phyloP scores from a whole-genome alignment of 2,797 vertebrate genomes.

The Rousettus madagascariensis region DNA sequence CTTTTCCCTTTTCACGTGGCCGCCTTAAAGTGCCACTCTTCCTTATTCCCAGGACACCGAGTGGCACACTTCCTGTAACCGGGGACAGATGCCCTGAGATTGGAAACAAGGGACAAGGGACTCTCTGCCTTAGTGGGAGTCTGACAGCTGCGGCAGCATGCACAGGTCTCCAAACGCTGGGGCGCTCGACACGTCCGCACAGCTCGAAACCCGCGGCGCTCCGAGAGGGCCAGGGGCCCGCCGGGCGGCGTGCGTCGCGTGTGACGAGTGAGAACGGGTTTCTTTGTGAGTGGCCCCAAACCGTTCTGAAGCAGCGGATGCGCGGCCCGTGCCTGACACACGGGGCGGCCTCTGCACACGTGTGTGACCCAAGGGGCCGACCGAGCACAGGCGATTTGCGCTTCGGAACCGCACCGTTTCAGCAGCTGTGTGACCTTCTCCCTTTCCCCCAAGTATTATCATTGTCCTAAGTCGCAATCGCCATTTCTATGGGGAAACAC shows the following conservation, averaged over 20 bases:
- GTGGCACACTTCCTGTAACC: neutral
- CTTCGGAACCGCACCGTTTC: neutral
- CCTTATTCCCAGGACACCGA: neutral
- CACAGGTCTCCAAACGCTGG: neutral
- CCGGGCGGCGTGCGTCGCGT: fast-evolving
- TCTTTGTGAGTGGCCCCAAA: neutral
- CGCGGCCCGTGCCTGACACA: fast-evolving
- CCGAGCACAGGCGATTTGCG: neutral
- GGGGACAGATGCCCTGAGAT: neutral
- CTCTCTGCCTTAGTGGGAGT: neutral
- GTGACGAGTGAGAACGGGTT: neutral
- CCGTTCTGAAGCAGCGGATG: neutral
- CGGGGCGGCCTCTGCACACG: fast-evolving
- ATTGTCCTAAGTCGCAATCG: neutral
- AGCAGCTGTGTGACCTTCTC: neutral
- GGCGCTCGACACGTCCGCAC: too few relatives aligned
- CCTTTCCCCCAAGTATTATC: neutral
- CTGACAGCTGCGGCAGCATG: too few relatives aligned
- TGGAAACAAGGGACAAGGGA: too few relatives aligned
- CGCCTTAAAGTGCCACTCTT: neutral
- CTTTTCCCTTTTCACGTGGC: neutral
- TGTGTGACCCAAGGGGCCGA: fast-evolving
- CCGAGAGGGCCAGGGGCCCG: too few relatives aligned
- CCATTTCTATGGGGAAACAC: neutral
- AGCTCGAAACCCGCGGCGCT: fast-evolving